These are phyloP conservation scores for Calameuta idolon DNA, from an alignment of 2,888 invertebrate genomes.

Conservation along the genomic window DNA sequence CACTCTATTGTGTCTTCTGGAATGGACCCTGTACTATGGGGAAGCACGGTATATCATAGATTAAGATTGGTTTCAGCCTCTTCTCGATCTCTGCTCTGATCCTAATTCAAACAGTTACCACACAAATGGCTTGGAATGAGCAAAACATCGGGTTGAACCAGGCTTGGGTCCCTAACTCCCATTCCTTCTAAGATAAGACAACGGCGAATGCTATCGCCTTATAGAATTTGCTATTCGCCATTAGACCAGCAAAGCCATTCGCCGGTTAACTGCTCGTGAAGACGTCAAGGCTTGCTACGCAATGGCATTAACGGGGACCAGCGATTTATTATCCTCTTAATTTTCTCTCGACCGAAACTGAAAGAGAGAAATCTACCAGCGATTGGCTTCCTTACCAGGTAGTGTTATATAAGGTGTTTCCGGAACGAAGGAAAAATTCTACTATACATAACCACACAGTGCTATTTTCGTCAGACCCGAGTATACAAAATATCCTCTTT, in stretches of 20 bases:
- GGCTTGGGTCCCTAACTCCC: background rate
- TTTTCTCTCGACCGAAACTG: constrained; percentile 10
- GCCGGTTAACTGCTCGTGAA: constrained; percentile 47
- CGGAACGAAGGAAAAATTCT: background rate
- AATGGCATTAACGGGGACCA: constrained; percentile 29
- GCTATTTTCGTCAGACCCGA: background rate
- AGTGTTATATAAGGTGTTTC: too few relatives aligned
- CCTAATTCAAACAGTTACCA: constrained; percentile 38
- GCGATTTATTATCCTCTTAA: constrained; percentile 38
- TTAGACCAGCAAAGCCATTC: constrained; percentile 34
- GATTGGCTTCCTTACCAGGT: background rate
- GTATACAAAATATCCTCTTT: background rate
- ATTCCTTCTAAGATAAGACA: constrained; percentile 28
- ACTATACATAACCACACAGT: background rate
- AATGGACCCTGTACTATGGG: background rate
- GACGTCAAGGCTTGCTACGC: constrained; percentile 33
- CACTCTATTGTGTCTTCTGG: background rate
- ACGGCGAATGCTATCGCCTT: constrained; percentile 37
- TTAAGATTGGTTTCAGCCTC: constrained; percentile 2
- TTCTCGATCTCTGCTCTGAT: constrained; percentile 21
- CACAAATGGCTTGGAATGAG: constrained; percentile 46
- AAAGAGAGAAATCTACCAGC: background rate
- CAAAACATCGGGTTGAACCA: constrained; percentile 44
- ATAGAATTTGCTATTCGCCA: constrained; percentile 39
- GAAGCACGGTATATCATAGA: background rate